Evolutionary conservation across 2,797 vertebrate genomes (phyloP).

Genomic region (Bradypodion pumilum): DNA sequence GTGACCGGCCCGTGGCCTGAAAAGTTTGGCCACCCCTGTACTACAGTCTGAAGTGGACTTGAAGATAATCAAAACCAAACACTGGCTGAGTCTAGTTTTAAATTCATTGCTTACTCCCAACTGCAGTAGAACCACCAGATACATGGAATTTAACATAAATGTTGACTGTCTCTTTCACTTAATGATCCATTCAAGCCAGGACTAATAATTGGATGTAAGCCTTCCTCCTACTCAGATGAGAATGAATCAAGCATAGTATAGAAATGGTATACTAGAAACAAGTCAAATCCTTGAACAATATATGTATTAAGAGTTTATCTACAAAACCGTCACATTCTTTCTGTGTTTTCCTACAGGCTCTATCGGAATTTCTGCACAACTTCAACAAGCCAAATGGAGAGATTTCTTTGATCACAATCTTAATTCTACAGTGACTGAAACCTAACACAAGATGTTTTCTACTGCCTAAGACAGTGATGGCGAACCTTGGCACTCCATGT

Average conservation of each 20-base stretch:
- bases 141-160: too few relatives aligned
- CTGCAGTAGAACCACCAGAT: too few relatives aligned
- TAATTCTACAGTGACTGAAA: conserved; percentile 71
- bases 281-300: background rate
- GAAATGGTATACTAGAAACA: background rate
- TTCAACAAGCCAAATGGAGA: conserved; percentile 72
- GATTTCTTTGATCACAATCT: conserved; percentile 70
- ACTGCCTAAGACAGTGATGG: conserved; percentile 58
- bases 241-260: background rate
- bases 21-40: too few relatives aligned
- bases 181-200: too few relatives aligned
- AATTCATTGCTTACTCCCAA: too few relatives aligned
- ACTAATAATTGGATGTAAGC: background rate
- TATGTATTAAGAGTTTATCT: background rate
- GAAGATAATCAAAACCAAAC: background rate
- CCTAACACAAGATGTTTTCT: conserved; percentile 58
- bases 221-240: background rate
- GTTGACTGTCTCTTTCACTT: too few relatives aligned
- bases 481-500: too few relatives aligned
- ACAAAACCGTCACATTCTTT: background rate
- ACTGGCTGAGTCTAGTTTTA: too few relatives aligned
- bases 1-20: too few relatives aligned
- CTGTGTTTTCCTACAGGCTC: conserved; percentile 66
- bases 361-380: conserved; percentile 71
- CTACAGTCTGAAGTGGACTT: background rate